These are phyloP conservation scores for Neostethus bicornis DNA, from an alignment of 2,797 vertebrate species.

Conservation along the genomic window DNA sequence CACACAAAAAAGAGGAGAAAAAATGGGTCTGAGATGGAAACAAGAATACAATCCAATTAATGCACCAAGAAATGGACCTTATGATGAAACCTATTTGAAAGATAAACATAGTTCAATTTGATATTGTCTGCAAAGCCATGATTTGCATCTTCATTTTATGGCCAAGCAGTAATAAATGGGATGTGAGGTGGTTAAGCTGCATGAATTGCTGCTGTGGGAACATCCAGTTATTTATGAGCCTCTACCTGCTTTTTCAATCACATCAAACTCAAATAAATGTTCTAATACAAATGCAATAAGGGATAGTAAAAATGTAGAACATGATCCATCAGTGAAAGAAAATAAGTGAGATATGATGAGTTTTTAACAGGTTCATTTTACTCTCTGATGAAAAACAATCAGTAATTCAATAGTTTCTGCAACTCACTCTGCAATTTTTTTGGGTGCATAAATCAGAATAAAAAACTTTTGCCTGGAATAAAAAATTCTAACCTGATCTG, in stretches of 20 bases:
- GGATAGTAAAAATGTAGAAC: no score
- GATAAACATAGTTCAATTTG: no score
- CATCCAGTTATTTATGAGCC: background rate
- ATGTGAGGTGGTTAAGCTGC: background rate
- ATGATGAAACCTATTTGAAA: no score
- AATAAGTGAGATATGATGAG: no score
- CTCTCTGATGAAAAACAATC: background rate
- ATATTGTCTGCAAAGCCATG: background rate
- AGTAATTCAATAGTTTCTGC: background rate
- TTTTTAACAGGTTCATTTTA: conserved; percentile 8
- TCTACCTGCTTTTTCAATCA: background rate
- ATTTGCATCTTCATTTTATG: background rate
- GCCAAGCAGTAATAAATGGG: background rate
- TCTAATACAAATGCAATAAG: no score
- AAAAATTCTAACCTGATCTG: background rate
- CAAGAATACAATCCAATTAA: background rate
- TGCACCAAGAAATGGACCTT: no score
- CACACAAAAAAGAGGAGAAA: conserved; percentile 16
- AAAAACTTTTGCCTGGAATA: background rate
- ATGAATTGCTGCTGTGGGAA: conserved; percentile 3
- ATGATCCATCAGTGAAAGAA: no score
- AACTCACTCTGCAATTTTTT: background rate
- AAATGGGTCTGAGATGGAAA: conserved; percentile 16
- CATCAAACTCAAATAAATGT: background rate
- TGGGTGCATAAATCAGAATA: background rate